phyloP scores from a whole-genome alignment of 2,888 invertebrate genomes.

The Drosophila paramelanica region DNA sequence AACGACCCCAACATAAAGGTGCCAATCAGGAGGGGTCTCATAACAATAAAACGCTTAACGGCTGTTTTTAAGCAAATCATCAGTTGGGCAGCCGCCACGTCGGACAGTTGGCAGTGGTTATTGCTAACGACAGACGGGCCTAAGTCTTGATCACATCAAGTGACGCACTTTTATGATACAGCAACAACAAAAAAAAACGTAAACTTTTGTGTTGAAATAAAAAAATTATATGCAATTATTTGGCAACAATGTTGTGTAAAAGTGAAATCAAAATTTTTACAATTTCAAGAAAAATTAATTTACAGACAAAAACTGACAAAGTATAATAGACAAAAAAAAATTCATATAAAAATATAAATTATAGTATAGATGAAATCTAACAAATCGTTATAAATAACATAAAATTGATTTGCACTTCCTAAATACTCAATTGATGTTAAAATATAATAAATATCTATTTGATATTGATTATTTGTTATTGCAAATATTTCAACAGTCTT shows the following conservation, averaged over 20 bases:
- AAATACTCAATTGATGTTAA: no score
- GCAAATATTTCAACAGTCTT: background rate
- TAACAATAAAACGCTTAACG: slow-evolving; percentile 7
- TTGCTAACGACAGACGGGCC: background rate
- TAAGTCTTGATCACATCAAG: background rate
- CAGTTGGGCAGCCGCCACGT: background rate
- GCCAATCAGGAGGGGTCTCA: background rate
- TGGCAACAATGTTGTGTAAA: background rate
- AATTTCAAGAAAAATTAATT: background rate
- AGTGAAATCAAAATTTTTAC: background rate
- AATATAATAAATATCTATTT: no score
- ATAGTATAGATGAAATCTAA: no score
- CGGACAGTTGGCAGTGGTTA: slow-evolving; percentile 12
- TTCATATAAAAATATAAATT: no score
- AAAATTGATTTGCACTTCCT: no score
- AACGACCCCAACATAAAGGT: slow-evolving; percentile 11
- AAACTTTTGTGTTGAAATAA: background rate
- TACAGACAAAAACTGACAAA: no score
- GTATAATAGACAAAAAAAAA: no score
- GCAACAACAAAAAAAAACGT: background rate
- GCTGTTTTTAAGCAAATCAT: slow-evolving; percentile 22
- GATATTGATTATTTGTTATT: background rate
- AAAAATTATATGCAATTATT: background rate
- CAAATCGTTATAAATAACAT: no score
- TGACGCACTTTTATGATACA: background rate